Percentiles rank a stretch among this genome's conserved stretches.
phyloP scores from a whole-genome alignment of 2,888 invertebrate species.

The Caenorhabditis virilis region DNA sequence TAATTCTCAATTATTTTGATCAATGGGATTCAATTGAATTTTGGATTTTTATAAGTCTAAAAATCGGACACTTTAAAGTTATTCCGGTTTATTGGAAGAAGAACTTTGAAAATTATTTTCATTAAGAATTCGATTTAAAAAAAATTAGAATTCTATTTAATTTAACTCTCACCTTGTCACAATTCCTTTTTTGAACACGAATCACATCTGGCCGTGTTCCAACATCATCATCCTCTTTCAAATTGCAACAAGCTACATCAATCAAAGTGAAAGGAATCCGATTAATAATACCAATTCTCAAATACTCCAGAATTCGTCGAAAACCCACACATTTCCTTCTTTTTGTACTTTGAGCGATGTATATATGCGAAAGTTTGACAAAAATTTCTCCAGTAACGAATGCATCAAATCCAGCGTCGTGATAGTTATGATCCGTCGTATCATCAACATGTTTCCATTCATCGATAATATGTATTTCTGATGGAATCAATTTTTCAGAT shows the following conservation, averaged over 20 bases:
- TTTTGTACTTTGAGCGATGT: conserved; percentile 8
- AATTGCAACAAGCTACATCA: conserved; percentile 19
- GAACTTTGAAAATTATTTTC: not conserved
- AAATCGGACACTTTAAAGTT: no score
- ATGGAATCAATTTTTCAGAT: not conserved
- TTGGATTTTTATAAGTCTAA: no score
- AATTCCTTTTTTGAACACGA: not conserved
- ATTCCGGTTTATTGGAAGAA: no score
- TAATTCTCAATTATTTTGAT: no score
- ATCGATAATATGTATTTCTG: no score
- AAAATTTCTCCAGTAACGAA: conserved; percentile 27
- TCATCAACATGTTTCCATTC: no score
- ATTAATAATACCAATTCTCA: conserved; percentile 5
- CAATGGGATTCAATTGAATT: no score
- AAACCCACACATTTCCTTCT: conserved; percentile 10
- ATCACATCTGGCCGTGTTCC: not conserved
- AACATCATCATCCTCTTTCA: not conserved
- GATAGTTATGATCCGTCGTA: conserved; percentile 8
- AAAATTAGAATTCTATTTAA: no score
- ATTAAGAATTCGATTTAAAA: not conserved
- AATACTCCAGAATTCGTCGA: conserved; percentile 12
- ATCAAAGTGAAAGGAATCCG: conserved; percentile 23
- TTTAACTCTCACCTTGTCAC: no score
- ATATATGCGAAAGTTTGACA: conserved; percentile 23
- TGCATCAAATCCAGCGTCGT: conserved; percentile 28